Base-by-base conservation (phyloP, 2,113 vertebrate species). In the Pantherophis guttatus region DNA sequence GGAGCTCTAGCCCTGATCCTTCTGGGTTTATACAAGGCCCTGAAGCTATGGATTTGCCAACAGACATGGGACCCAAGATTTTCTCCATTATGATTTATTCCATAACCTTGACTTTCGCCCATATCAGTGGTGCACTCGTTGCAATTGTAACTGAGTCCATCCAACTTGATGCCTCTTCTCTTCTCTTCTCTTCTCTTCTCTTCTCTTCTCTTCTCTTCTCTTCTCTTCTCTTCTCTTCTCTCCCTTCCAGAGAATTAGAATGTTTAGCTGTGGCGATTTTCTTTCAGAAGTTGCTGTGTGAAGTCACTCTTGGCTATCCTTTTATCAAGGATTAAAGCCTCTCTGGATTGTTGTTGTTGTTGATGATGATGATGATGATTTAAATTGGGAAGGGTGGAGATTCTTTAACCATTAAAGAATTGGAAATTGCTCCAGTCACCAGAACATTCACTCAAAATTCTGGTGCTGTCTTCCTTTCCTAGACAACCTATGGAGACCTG, bases 401-500 rank as follows among this genome's bases (percentile, higher is more conserved):
- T 33, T 53, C 26, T 33, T n/a, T 85, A 17, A 3, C 54, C 1
- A 15, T 89, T 81, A 81, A 33, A 57, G 10, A 15, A 44, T 8
- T 89, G 53, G 15, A 50, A 29, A 44, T 75, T 29, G 13, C 92
- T 62, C 7, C 59, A 87, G 50, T 55, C 55, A 62, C 19, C 44
- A 3, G 87, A n/a, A 55, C 91, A 1, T 85, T 87, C 55, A 65
- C 57, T 39, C 57, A 29, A 58, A 89, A 57, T 89, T 93, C 13
- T 48, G 13, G 59, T 48, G 23, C 54, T 24, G 48, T 33, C 54
- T 75, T 11, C 55, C 88, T 86, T 90, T 65, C 33, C 58, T 15
- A 12, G 65, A 3, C 0, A 8, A 0, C 0, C 0, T 0, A 81
- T 15, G 33, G 65, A 93, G 9, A 62, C 26, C 48, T 93, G 0